Conservation (phyloP, 1,140 invertebrate genomes). For the Metaphire vulgaris region DNA sequence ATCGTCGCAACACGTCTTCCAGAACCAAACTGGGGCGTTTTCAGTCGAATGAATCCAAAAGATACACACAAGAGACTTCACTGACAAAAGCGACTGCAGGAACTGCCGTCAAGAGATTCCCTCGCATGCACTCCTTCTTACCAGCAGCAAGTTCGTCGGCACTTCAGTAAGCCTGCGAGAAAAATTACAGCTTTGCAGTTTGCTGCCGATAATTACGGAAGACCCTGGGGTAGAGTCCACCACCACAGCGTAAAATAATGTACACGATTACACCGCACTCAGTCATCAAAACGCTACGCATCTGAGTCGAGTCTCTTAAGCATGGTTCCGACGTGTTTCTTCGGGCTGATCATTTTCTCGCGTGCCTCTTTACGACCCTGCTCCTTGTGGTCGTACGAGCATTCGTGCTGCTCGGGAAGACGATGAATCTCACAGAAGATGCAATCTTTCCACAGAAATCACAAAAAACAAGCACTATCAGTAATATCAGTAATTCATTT, state of each 20-base stretch:
- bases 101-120: too few relatives aligned
- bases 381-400: slow-evolving; percentile 29
- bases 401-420: slow-evolving; percentile 31
- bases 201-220: not conserved
- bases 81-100: too few relatives aligned
- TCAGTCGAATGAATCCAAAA: too few relatives aligned
- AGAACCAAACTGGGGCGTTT: too few relatives aligned
- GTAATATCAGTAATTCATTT: too few relatives aligned
- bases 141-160: not conserved
- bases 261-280: not conserved
- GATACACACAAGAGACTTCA: too few relatives aligned
- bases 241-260: not conserved
- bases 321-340: slow-evolving; percentile 29
- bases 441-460: slow-evolving; percentile 23
- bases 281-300: not conserved
- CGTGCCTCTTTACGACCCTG: slow-evolving; percentile 26
- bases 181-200: not conserved
- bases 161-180: not conserved
- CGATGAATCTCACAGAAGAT: slow-evolving; percentile 30
- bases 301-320: slow-evolving; percentile 30
- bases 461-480: not conserved
- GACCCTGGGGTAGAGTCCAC: not conserved
- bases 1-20: too few relatives aligned
- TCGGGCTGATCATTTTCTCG: slow-evolving; percentile 29
- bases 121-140: too few relatives aligned